Percentiles rank a stretch among this genome's conserved stretches.
Evolutionary conservation across 2,888 invertebrate species (phyloP).

Genomic region (Leucophenga maculata): DNA sequence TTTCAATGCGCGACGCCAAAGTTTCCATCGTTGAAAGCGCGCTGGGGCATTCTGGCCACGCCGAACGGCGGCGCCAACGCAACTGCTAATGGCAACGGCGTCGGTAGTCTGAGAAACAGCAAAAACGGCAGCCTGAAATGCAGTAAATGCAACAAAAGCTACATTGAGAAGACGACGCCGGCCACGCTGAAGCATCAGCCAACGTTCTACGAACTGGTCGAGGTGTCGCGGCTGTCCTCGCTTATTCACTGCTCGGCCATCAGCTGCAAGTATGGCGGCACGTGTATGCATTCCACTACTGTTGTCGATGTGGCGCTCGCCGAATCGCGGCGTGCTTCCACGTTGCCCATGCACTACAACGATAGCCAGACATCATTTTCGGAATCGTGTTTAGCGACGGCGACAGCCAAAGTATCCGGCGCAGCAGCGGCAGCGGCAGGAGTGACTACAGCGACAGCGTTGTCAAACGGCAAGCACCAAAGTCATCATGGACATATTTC

Average conservation of each 20-base stretch:
- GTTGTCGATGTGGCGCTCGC: conserved; percentile 25
- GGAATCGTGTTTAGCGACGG: conserved; percentile 55
- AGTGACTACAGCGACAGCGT: conserved; percentile 17
- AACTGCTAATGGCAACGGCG: conserved; percentile 18
- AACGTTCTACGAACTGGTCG: conserved; percentile 69
- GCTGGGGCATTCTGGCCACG: conserved; percentile 46
- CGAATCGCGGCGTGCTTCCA: conserved; percentile 32
- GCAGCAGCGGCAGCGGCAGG: conserved; percentile 24
- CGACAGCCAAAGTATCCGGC: conserved; percentile 37
- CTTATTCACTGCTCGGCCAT: conserved; percentile 64
- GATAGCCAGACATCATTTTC: conserved; percentile 61
- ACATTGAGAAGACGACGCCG: conserved; percentile 43
- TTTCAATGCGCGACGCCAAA: conserved; percentile 61
- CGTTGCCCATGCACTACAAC: conserved; percentile 52
- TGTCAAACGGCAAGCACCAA: conserved; percentile 30
- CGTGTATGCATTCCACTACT: conserved; percentile 45
- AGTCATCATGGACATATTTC: conserved; percentile 1
- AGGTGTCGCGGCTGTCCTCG: conserved; percentile 65
- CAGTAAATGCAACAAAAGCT: conserved; percentile 53
- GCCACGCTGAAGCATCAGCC: conserved; percentile 56
- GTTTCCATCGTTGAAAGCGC: conserved; percentile 55
- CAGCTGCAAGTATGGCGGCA: conserved; percentile 58
- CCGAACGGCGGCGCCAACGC: conserved; percentile 32
- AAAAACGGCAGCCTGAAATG: conserved; percentile 56
- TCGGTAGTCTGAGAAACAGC: conserved; percentile 34